phyloP scores from a whole-genome alignment of 2,113 vertebrate genomes.

The Rhinolophus ferrumequinum region DNA sequence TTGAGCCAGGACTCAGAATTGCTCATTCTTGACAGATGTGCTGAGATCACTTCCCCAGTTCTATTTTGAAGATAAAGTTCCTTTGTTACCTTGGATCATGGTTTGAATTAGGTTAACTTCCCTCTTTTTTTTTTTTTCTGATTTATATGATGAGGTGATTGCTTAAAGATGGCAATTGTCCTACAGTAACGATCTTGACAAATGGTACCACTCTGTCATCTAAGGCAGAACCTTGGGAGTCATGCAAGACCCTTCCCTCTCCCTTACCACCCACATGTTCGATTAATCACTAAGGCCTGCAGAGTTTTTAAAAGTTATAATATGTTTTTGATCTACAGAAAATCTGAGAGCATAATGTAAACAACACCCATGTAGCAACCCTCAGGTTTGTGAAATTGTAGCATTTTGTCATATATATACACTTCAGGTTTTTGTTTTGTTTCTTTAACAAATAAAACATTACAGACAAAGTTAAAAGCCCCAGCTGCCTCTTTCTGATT shows the following conservation, averaged over 20 bases:
- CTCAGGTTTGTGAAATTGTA: neutral
- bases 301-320: conserved; percentile 16
- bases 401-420: neutral
- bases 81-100: conserved; percentile 63
- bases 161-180: conserved; percentile 67
- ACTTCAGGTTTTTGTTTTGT: neutral
- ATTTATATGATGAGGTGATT: conserved; percentile 68
- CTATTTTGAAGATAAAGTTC: conserved; percentile 64
- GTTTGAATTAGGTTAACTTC: conserved; percentile 70
- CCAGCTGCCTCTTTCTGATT: neutral
- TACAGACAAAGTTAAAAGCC: neutral
- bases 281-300: conserved; percentile 39
- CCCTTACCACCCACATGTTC: conserved; percentile 47
- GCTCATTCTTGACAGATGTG: neutral
- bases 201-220: conserved; percentile 34
- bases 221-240: neutral
- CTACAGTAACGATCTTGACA: neutral
- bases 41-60: conserved; percentile 39
- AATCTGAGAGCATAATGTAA: neutral
- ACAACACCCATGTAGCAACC: neutral
- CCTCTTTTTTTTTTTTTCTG: conserved; percentile 17
- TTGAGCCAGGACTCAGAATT: neutral
- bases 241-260: neutral
- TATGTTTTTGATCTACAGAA: conserved; percentile 45
- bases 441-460: neutral